A percentile compares a stretch with the other conserved stretches of the same genome.
Conservation (phyloP, 2,113 vertebrate genomes). For the Hemibagrus wyckioides region DNA sequence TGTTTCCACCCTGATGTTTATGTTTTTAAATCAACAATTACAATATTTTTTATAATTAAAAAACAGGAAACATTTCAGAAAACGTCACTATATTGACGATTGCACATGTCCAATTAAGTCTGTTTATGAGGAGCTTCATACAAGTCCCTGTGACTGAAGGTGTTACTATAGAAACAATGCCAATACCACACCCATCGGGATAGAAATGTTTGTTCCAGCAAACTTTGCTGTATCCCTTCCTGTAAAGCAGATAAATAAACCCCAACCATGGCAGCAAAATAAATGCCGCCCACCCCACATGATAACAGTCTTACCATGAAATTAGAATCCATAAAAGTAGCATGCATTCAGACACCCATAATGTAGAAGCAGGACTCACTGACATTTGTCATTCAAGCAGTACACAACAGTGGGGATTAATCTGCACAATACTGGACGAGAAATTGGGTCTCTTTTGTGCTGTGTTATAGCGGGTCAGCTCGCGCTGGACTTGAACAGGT, state of each 20-base stretch:
- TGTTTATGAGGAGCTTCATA: not conserved
- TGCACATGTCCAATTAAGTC: not conserved
- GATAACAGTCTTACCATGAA: not conserved
- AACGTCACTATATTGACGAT: not conserved
- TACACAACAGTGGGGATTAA: conserved; percentile 9
- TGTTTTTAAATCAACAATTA: not conserved
- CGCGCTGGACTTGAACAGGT: conserved; percentile 16
- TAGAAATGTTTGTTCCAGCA: not conserved
- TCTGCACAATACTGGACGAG: not conserved
- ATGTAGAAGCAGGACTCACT: conserved; percentile 24
- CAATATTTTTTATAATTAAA: not conserved
- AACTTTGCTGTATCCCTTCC: not conserved
- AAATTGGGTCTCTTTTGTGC: conserved; percentile 37
- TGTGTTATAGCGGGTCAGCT: conserved; percentile 27
- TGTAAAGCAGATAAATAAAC: not conserved
- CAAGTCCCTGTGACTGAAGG: not conserved
- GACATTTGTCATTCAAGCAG: conserved; percentile 25
- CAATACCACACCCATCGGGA: not conserved
- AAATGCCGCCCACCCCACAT: not conserved
- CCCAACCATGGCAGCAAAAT: not conserved
- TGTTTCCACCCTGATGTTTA: not conserved
- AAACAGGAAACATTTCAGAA: not conserved
- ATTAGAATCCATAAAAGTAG: not conserved
- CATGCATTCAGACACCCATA: not conserved
- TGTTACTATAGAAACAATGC: not conserved